Evolutionary conservation across 2,888 invertebrate species (phyloP), one percentile per base, ranked within the genome.

Genomic region (Cheilosia pagana): DNA sequence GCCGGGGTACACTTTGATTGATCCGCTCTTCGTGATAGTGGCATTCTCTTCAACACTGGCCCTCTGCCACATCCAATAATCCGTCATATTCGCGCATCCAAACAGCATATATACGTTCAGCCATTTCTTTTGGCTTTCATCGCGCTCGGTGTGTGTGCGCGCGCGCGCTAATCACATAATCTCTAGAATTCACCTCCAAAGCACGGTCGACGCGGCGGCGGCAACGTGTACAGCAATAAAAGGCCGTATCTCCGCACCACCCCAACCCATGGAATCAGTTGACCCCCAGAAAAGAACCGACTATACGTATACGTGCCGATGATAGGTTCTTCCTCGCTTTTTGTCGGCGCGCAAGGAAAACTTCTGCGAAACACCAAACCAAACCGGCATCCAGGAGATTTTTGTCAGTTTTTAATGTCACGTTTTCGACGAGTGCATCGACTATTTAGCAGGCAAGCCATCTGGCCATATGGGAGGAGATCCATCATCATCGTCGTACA

Each of bases 1-100:
- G 21, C 21, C 21, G 62, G 45, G 16, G 41, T 31, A 39, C 19
- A 28, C 85, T 85, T 85, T 85, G 85, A 85, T 81, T 85, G 85
- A 85, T 85, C 85, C 85, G 85, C 81, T 57, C 65, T 31, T 76
- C 85, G 67, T 85, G 85, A 85, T 85, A 85, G 85, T 85, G 65
- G 48, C 55, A 39, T 52, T 60, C 57, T 52, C 50, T 53, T 59
- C 62, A 71, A 25, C 67, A 67, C 63, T 59, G 25, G 59, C 62
- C 41, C 59, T 35, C 59, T 35, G 52, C 65, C 60, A 45, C 79
- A 65, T 67, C 65, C 60, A 78, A 74, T 70, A 78, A 83, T 81
- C 75, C 81, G 60, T 81, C 85, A 85, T 81, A 81, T 75, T 71
- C 85, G 50, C 85, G 50, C 74, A 76, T 39, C 45, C 60, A 85